Evolutionary conservation across 1,140 invertebrate species (phyloP).

Genomic region (Plodia interpunctella): DNA sequence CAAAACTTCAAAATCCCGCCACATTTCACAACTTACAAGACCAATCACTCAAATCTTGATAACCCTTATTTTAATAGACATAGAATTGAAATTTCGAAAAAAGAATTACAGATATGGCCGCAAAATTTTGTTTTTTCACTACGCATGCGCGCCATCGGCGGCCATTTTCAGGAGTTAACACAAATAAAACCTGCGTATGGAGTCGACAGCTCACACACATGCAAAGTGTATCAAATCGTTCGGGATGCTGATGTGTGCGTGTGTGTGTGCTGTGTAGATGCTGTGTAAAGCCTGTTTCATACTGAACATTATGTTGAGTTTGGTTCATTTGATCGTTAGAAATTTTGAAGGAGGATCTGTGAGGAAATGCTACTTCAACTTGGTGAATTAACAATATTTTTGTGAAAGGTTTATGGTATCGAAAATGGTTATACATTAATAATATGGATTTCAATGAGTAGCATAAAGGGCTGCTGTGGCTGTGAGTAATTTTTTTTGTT

Average conservation of each 20-base stretch:
- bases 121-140: neutral
- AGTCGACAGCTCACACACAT: conserved; percentile 16
- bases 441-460: too few species aligned
- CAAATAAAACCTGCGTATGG: conserved; percentile 20
- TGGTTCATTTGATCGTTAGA: neutral
- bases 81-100: conserved; percentile 16
- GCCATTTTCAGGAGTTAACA: conserved; percentile 44
- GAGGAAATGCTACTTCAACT: neutral
- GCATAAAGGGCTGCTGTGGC: too few species aligned
- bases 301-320: conserved; percentile 8
- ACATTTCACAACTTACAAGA: conserved; percentile 16
- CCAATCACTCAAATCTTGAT: neutral
- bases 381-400: too few species aligned
- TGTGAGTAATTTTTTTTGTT: too few species aligned
- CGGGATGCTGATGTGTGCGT: conserved; percentile 18
- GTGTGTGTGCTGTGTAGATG: conserved; percentile 30
- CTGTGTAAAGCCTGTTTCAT: conserved; percentile 33
- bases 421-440: too few species aligned
- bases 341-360: neutral
- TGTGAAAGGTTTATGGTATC: too few species aligned
- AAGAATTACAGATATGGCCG: neutral
- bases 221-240: conserved; percentile 28
- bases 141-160: conserved; percentile 36
- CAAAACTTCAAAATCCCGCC: conserved; percentile 42
- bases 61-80: neutral